Percentiles rank a stretch among this genome's conserved stretches.
Conservation (phyloP, 1,140 invertebrate species). For the Pogonomyrmex barbatus region DNA sequence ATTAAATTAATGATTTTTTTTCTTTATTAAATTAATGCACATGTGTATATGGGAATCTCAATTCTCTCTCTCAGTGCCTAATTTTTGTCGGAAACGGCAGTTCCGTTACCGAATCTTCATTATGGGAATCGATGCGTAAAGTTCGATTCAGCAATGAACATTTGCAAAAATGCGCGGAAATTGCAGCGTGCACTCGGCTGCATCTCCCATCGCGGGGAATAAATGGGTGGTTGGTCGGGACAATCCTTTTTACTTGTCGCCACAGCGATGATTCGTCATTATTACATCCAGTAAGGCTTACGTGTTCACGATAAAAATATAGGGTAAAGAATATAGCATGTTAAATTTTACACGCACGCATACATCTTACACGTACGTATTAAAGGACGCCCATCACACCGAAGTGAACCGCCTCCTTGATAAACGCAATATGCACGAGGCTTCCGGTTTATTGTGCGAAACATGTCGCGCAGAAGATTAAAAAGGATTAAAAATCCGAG, state of each 20-base stretch:
- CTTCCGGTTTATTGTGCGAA: slow-evolving; percentile 51
- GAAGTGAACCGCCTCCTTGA: slow-evolving; percentile 12
- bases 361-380: neutral
- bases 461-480: slow-evolving; percentile 1
- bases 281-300: slow-evolving; percentile 15
- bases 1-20: neutral
- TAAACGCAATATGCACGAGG: slow-evolving; percentile 17
- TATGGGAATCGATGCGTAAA: slow-evolving; percentile 40
- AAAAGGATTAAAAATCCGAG: slow-evolving; percentile 16
- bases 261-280: slow-evolving; percentile 31
- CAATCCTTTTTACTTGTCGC: slow-evolving; percentile 52
- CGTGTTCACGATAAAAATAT: slow-evolving; percentile 16
- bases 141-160: slow-evolving; percentile 9
- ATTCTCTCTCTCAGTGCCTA: neutral
- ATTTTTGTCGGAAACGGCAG: neutral
- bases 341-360: slow-evolving; percentile 8
- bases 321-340: neutral
- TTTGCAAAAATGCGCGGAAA: slow-evolving; percentile 48
- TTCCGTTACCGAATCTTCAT: slow-evolving; percentile 41
- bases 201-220: slow-evolving; percentile 43
- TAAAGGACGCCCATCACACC: neutral
- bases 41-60: neutral
- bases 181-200: slow-evolving; percentile 57
- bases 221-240: slow-evolving; percentile 19
- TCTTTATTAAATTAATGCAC: neutral